Evolutionary conservation across 2,113 vertebrate genomes (phyloP), one percentile per base, ranked within the genome.

Genomic region (Suricata suricatta): DNA sequence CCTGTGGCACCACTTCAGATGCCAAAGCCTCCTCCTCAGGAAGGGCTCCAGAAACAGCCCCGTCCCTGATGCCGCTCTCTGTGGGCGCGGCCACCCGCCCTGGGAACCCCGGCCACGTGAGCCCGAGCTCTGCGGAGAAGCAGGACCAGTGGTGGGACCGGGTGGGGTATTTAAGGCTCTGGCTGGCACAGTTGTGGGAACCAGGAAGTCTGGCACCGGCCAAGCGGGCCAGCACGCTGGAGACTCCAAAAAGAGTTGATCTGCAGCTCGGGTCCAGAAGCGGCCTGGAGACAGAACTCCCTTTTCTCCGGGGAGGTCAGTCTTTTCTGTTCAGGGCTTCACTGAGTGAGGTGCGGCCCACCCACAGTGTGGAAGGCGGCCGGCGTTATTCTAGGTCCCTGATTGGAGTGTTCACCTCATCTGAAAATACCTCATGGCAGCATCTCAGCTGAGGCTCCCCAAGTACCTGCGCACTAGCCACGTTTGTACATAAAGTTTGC

Each of bases 91-190:
- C 8, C 21, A 44, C 38, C 87, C 9, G 2, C 38, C 69, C 71
- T 74, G 52, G 25, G 50, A 38, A 60, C 8, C 17, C n/a, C 19
- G 15, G 66, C 68, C 47, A 19, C 31, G 31, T 14, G 23, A 47
- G 41, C 31, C 31, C 66, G 7, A 25, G 72, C 27, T 15, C 41
- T 47, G 27, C 9, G 8, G 69, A 23, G 69, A 35, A 16, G 9
- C 16, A n/a, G 33, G 33, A 33, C 16, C 66, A 9, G 33, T 15
- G 1, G 2, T 0, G 38, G n/a, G 35, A 13, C 4, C 2, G 0
- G 21, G 10, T 10, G 31, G 54, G 54, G 54, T 57, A 12, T 12
- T 79, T 50, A 52, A 21, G 11, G 19, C 50, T 7, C 31, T n/a
- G 33, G 33, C 11, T 13, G 19, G 11, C 7, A 10, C 12, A n/a